Conservation (phyloP, 2,113 vertebrate species). For the Rynchops niger region DNA sequence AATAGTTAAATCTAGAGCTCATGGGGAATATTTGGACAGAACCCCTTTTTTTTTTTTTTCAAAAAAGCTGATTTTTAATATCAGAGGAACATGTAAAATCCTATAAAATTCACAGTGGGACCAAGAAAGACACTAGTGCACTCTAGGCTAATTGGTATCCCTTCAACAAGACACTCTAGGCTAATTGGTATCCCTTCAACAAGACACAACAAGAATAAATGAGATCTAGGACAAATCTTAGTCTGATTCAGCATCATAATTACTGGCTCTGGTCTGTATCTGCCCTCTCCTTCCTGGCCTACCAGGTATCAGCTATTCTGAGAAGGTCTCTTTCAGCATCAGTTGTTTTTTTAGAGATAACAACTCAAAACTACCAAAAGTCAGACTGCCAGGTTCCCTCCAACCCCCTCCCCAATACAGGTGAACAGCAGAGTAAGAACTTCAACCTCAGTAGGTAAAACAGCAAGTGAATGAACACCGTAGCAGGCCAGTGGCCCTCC, state of each 20-base stretch:
- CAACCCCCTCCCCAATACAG: accelerated
- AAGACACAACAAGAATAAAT: neutral
- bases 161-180: neutral
- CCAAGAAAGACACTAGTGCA: neutral
- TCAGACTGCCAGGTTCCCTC: neutral
- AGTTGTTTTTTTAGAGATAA: neutral
- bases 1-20: neutral
- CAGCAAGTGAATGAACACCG: neutral
- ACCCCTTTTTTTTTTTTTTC: neutral
- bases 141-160: neutral
- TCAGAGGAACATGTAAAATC: neutral
- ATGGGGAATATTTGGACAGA: neutral
- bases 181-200: neutral
- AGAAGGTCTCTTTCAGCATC: neutral
- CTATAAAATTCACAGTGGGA: neutral
- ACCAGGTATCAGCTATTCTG: neutral
- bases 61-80: neutral
- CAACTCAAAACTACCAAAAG: neutral
- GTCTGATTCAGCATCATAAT: neutral
- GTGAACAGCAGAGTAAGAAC: neutral
- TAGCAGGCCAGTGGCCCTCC: neutral
- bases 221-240: neutral
- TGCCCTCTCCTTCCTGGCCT: neutral
- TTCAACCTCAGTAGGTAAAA: neutral
- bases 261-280: neutral